phyloP scores from a whole-genome alignment of 2,888 invertebrate species.

The Zhuqinia jingwanae region DNA sequence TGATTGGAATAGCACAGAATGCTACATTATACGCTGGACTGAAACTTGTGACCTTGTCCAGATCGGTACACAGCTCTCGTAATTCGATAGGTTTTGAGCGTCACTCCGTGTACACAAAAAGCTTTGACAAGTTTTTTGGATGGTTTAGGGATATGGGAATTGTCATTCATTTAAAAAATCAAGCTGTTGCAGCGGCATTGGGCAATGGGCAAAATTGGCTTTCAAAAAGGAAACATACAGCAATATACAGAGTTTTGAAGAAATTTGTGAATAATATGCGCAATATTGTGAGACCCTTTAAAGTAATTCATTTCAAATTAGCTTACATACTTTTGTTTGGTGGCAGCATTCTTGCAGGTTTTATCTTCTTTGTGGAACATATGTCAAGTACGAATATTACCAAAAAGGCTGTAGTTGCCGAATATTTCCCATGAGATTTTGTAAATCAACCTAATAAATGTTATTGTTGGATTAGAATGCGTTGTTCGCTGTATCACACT shows the following conservation, averaged over 20 bases:
- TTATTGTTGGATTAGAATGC: too few relatives aligned
- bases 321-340: conserved; percentile 54
- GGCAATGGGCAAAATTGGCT: conserved; percentile 59
- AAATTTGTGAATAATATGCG: conserved; percentile 59
- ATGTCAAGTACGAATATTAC: conserved; percentile 1
- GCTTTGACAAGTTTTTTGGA: conserved; percentile 62
- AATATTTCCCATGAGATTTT: conserved; percentile 45
- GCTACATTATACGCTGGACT: conserved; percentile 65
- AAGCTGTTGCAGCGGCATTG: conserved; percentile 65
- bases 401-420: neutral
- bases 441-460: too few relatives aligned
- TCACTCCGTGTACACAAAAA: conserved; percentile 67
- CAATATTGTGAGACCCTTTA: conserved; percentile 63
- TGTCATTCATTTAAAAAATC: conserved; percentile 49
- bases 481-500: too few relatives aligned
- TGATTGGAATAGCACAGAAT: conserved; percentile 68
- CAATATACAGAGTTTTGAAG: conserved; percentile 52
- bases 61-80: conserved; percentile 63
- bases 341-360: conserved; percentile 44
- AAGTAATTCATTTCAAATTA: conserved; percentile 59
- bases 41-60: conserved; percentile 58
- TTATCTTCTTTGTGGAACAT: conserved; percentile 43
- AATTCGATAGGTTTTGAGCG: conserved; percentile 72
- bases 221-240: conserved; percentile 25
- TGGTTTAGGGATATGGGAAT: conserved; percentile 72